A percentile compares a stretch with the other conserved stretches of the same genome.
Evolutionary conservation across 37 sponge, comb jelly and placozoan species (phyloP).

Genomic region (Axinella damicornis): DNA sequence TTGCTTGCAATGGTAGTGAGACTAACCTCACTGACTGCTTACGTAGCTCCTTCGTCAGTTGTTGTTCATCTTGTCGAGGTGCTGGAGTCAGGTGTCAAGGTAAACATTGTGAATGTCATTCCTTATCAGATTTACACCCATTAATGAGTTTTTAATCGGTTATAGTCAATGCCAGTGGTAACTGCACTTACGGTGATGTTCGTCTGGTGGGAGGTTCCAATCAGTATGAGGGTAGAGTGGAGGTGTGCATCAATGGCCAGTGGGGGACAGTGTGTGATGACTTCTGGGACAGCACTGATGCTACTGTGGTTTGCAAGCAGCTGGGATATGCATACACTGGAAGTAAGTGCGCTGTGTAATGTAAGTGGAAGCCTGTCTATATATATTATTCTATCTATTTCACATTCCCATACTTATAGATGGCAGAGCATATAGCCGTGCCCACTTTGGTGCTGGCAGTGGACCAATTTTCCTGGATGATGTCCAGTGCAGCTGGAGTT

Average conservation of each 20-base stretch:
- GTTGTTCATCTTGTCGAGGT: not conserved
- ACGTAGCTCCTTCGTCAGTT: not conserved
- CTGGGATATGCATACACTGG: slow-evolving; percentile 3
- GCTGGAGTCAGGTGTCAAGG: slow-evolving; percentile 26
- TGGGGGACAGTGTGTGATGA: too few species aligned
- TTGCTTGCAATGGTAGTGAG: slow-evolving; percentile 7
- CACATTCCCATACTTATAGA: not conserved
- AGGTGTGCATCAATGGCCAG: too few species aligned
- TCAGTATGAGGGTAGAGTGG: too few species aligned
- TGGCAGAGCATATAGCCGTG: not conserved
- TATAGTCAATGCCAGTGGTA: too few species aligned
- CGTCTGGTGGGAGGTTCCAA: too few species aligned
- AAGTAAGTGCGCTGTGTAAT: not conserved
- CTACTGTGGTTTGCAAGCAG: not conserved
- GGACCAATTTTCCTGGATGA: slow-evolving; percentile 1
- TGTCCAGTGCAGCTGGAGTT: not conserved
- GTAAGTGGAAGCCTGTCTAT: too few species aligned
- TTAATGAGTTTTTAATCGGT: too few species aligned
- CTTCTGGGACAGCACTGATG: too few species aligned
- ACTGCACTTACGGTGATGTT: too few species aligned
- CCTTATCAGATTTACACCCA: too few species aligned
- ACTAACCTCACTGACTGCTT: slow-evolving; percentile 2
- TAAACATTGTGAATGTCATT: too few species aligned
- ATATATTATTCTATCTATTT: too few species aligned
- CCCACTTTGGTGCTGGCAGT: slow-evolving; percentile 13